Percentiles rank a stretch among this genome's conserved stretches.
These are phyloP conservation scores for Meteorus cinctellus DNA, from an alignment of 2,888 invertebrate species.

Conservation along the genomic window DNA sequence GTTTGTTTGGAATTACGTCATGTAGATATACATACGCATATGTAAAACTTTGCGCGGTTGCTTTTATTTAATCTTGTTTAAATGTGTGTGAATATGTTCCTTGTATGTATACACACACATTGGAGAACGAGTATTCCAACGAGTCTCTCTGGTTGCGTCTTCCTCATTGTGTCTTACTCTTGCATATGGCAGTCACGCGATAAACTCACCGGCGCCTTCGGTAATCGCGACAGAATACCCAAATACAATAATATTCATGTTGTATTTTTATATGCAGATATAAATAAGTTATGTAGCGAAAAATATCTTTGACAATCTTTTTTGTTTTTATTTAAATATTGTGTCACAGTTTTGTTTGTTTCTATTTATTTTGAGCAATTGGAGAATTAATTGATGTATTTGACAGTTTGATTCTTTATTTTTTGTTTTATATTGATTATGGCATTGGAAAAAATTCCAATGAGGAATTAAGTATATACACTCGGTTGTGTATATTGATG, in stretches of 20 bases:
- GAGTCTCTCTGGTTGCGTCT: constrained; percentile 26
- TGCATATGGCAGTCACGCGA: constrained; percentile 27
- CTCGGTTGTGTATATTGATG: not conserved
- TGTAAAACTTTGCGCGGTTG: not conserved
- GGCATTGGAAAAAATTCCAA: not conserved
- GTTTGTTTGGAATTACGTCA: constrained; percentile 5
- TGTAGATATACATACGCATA: not conserved
- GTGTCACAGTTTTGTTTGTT: no score
- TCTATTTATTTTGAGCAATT: no score
- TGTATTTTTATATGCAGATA: not conserved
- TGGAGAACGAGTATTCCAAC: constrained; percentile 19
- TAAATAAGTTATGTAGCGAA: not conserved
- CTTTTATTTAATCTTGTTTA: constrained; percentile 16
- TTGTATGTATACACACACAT: not conserved
- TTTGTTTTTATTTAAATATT: no score
- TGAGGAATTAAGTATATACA: not conserved
- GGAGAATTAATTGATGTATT: no score
- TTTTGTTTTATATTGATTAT: not conserved
- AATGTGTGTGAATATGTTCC: not conserved
- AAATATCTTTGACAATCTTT: not conserved
- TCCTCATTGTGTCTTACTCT: constrained; percentile 40
- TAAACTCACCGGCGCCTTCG: constrained; percentile 16
- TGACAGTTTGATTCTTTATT: not conserved
- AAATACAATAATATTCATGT: constrained; percentile 3
- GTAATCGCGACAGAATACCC: constrained; percentile 16